Conservation (phyloP, 2,888 invertebrate genomes). For the Drosophila cognata region DNA sequence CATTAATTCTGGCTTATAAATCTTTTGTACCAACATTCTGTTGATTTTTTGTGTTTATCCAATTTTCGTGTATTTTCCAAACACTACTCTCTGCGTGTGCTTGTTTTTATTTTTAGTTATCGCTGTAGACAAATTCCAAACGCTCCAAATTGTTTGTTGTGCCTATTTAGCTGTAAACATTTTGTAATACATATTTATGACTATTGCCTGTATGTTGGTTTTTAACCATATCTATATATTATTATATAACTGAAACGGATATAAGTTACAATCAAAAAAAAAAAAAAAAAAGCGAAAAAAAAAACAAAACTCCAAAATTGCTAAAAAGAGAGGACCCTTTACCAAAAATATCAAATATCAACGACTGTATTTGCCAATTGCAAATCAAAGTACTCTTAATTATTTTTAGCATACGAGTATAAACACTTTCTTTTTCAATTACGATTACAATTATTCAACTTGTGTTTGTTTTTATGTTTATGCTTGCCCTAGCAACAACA, state of each 20-base stretch:
- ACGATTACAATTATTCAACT: constrained; percentile 11
- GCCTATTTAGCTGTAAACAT: constrained; percentile 61
- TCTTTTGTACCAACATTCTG: constrained; percentile 48
- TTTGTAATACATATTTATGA: constrained; percentile 54
- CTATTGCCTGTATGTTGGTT: constrained; percentile 69
- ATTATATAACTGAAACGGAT: constrained; percentile 53
- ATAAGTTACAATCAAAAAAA: constrained; percentile 46
- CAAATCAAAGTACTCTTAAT: constrained; percentile 49
- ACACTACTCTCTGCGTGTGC: constrained; percentile 68
- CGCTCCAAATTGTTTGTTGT: constrained; percentile 64
- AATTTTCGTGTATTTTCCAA: constrained; percentile 44
- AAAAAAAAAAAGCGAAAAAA: constrained; percentile 22
- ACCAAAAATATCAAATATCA: constrained; percentile 50
- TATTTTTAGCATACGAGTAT: constrained; percentile 54
- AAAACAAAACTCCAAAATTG: constrained; percentile 42
- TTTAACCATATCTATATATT: constrained; percentile 39
- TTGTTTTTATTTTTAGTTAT: constrained; percentile 54
- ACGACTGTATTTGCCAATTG: constrained; percentile 52
- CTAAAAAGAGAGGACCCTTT: constrained; percentile 78
- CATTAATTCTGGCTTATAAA: constrained; percentile 49
- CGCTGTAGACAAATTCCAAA: constrained; percentile 44
- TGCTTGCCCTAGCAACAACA: constrained; percentile 70
- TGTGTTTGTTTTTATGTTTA: constrained; percentile 51
- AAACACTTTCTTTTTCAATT: constrained; percentile 8
- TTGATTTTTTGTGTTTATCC: constrained; percentile 42